Percentiles rank a stretch among this genome's conserved stretches.
phyloP scores from a whole-genome alignment of 2,888 invertebrate species.

The Chydorus sphaericus region DNA sequence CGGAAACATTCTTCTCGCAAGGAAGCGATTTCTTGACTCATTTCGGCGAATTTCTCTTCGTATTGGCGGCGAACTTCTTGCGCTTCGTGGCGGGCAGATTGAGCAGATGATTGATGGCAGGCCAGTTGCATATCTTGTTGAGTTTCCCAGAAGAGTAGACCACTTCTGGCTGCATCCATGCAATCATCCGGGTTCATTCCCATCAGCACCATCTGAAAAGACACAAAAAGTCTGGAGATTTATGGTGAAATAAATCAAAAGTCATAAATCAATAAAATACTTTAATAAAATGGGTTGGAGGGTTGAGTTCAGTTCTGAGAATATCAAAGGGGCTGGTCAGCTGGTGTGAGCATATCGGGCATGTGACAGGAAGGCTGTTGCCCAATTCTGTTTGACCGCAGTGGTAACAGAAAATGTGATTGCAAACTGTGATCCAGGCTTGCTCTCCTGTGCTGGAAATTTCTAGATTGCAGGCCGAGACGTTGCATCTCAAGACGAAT shows the following conservation, averaged over 20 bases:
- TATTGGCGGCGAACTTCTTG: neutral
- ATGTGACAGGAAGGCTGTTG: neutral
- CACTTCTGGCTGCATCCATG: neutral
- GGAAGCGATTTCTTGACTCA: neutral
- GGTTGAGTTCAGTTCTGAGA: neutral
- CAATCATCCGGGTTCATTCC: neutral
- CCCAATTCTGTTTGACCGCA: neutral
- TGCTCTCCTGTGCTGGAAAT: neutral
- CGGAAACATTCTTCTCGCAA: neutral
- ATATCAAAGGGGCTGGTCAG: conserved; percentile 1
- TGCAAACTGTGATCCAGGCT: neutral
- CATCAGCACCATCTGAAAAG: neutral
- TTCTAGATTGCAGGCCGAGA: neutral
- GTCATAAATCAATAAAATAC: neutral
- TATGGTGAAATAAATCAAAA: neutral
- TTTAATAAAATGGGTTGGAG: neutral
- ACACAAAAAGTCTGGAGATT: neutral
- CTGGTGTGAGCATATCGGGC: neutral
- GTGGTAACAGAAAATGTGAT: neutral
- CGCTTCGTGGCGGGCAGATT: neutral
- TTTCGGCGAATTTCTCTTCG: neutral
- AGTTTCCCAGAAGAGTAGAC: neutral
- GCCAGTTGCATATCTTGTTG: neutral
- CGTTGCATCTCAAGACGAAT: neutral
- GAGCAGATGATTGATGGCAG: neutral